A percentile compares a stretch with the other conserved stretches of the same genome.
phyloP scores from a whole-genome alignment of 2,888 invertebrate species.

The Drosophila cracens region DNA sequence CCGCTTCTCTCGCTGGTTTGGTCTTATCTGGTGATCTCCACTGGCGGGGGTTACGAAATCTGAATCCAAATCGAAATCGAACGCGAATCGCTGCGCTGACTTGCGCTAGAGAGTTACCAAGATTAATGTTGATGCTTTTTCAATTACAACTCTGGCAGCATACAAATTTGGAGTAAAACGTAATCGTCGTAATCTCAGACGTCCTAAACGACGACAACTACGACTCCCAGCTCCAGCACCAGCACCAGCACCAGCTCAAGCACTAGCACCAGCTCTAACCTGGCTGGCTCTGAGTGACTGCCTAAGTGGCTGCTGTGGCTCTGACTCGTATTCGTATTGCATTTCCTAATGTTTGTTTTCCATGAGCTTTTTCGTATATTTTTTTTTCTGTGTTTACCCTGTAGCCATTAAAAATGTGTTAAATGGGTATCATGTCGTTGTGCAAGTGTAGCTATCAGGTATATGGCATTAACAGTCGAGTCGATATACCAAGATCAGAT shows the following conservation, averaged over 20 bases:
- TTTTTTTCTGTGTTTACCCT: conserved; percentile 15
- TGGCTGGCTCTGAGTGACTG: conserved; percentile 68
- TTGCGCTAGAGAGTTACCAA: conserved; percentile 75
- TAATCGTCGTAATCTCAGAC: conserved; percentile 80
- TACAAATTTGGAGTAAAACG: conserved; percentile 83
- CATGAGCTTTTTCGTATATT: conserved; percentile 67
- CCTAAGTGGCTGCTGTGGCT: conserved; percentile 75
- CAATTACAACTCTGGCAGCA: conserved; percentile 83
- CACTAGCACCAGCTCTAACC: conserved; percentile 25
- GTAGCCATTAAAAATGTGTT: not conserved
- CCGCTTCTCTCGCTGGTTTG: conserved; percentile 44
- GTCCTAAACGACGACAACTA: conserved; percentile 74
- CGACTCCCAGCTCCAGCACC: conserved; percentile 44
- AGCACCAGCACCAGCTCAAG: conserved; percentile 22
- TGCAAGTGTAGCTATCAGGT: not conserved
- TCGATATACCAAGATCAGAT: not conserved
- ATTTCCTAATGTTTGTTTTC: conserved; percentile 82
- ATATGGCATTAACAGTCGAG: not conserved
- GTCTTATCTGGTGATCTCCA: conserved; percentile 44
- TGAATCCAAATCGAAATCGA: conserved; percentile 72
- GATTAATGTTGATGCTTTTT: conserved; percentile 84
- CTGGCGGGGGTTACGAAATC: conserved; percentile 57
- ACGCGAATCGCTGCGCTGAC: conserved; percentile 45
- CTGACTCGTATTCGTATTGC: conserved; percentile 72
- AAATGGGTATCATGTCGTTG: conserved; percentile 3